Evolutionary conservation across 2,113 vertebrate species (phyloP).

Genomic region (Nothobranchius kuhntae): DNA sequence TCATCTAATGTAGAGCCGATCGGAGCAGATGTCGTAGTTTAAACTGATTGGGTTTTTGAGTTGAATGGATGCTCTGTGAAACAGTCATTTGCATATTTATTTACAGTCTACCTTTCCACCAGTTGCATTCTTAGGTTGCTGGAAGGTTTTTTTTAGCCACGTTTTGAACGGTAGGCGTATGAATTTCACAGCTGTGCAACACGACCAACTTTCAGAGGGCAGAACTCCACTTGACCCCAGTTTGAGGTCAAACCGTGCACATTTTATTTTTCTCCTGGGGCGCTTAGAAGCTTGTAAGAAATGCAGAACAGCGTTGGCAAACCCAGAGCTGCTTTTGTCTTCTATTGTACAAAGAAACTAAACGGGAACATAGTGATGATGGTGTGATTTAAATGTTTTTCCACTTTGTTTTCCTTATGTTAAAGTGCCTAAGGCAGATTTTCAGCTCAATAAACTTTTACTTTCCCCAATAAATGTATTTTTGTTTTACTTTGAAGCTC

Average conservation of each 20-base stretch:
- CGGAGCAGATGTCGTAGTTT: not conserved
- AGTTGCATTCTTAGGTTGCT: not conserved
- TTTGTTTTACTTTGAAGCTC: not conserved
- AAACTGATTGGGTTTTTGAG: not conserved
- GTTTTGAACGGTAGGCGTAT: not conserved
- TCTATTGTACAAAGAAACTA: conserved; percentile 9
- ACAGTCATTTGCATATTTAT: not conserved
- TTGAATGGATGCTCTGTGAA: not conserved
- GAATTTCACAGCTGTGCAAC: conserved; percentile 13
- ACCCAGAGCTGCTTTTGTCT: not conserved
- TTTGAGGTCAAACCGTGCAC: conserved; percentile 15
- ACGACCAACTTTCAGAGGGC: conserved; percentile 12
- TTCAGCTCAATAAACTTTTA: not conserved
- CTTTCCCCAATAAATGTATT: not conserved
- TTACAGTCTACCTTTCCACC: not conserved
- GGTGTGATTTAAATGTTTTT: conserved; percentile 45
- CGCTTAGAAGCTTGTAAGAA: conserved; percentile 9
- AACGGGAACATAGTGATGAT: conserved; percentile 22
- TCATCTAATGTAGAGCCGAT: not conserved
- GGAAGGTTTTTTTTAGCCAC: not conserved
- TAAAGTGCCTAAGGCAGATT: conserved; percentile 64
- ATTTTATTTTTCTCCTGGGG: conserved; percentile 1
- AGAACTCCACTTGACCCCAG: conserved; percentile 20
- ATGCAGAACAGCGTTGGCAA: not conserved
- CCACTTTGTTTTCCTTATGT: conserved; percentile 46